These are phyloP conservation scores for Hydrozoanthus gracilis DNA, from an alignment of 92 coral and sea anemone species.

Conservation along the genomic window DNA sequence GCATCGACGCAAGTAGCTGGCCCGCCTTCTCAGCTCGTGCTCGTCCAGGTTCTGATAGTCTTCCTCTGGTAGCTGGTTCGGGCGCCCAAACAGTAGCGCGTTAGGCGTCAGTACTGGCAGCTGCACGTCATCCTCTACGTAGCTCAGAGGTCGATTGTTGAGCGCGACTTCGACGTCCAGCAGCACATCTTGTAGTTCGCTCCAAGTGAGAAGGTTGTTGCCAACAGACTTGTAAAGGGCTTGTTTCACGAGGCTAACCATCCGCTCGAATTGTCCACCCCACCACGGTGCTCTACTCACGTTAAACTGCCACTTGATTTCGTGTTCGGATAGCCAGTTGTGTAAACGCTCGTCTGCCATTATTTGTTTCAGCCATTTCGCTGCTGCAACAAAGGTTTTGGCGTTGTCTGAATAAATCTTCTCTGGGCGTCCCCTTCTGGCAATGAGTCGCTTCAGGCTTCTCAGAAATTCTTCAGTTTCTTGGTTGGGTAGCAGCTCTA, in stretches of 20 bases:
- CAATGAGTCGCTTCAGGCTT: not conserved
- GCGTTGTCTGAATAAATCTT: conserved; percentile 12
- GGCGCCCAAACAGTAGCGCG: not conserved
- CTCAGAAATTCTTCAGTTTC: not conserved
- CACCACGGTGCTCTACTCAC: conserved; percentile 16
- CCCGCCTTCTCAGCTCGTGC: conserved; percentile 3
- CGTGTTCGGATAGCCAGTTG: conserved; percentile 1
- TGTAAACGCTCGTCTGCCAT: not conserved
- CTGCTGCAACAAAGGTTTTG: conserved; percentile 7
- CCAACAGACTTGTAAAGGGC: conserved; percentile 11
- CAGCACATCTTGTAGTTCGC: not conserved
- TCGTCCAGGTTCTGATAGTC: conserved; percentile 10
- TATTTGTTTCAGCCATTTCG: conserved; percentile 2
- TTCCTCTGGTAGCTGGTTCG: conserved; percentile 28
- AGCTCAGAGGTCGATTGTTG: conserved; percentile 8
- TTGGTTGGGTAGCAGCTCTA: not conserved
- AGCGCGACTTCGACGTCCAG: conserved; percentile 2
- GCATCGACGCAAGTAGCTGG: conserved; percentile 26
- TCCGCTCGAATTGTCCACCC: not conserved
- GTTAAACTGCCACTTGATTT: conserved; percentile 9
- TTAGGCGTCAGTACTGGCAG: conserved; percentile 16
- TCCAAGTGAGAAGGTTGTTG: not conserved
- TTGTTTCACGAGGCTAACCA: not conserved
- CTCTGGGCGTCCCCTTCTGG: not conserved
- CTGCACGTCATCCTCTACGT: conserved; percentile 38